Evolutionary conservation across 2,888 invertebrate genomes (phyloP).

Genomic region (Drosophila barbarae): DNA sequence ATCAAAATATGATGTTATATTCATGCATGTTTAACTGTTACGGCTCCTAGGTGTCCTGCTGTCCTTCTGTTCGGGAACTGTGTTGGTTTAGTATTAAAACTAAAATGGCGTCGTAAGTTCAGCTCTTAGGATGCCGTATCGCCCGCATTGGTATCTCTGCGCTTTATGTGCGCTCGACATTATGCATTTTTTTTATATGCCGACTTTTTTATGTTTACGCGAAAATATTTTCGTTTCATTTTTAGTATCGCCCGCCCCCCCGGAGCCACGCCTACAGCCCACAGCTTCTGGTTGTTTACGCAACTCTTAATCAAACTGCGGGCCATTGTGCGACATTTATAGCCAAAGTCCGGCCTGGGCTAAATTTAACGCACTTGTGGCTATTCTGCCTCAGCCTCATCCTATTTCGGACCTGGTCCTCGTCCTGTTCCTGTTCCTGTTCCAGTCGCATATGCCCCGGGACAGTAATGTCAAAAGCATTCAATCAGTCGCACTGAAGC

Average conservation of each 20-base stretch:
- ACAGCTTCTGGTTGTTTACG: conserved; percentile 55
- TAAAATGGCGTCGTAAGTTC: conserved; percentile 36
- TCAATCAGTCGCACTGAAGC: conserved; percentile 57
- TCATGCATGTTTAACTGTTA: conserved; percentile 14
- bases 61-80: conserved; percentile 8
- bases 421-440: neutral
- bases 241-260: conserved; percentile 34
- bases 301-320: conserved; percentile 61
- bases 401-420: neutral
- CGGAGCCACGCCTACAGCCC: neutral
- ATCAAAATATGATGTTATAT: conserved; percentile 36
- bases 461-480: conserved; percentile 47
- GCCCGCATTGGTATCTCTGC: conserved; percentile 12
- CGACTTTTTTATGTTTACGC: conserved; percentile 54
- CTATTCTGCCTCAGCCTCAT: conserved; percentile 12
- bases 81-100: conserved; percentile 31
- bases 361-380: conserved; percentile 52
- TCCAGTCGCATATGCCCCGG: conserved; percentile 24
- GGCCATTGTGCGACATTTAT: conserved; percentile 53
- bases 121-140: conserved; percentile 9
- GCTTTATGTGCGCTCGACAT: conserved; percentile 27
- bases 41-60: conserved; percentile 2
- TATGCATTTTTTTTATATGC: conserved; percentile 53
- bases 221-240: conserved; percentile 66
- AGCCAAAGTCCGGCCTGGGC: conserved; percentile 31